Evolutionary conservation across 2,797 vertebrate species (phyloP).

Genomic region (Sparidentex hasta): DNA sequence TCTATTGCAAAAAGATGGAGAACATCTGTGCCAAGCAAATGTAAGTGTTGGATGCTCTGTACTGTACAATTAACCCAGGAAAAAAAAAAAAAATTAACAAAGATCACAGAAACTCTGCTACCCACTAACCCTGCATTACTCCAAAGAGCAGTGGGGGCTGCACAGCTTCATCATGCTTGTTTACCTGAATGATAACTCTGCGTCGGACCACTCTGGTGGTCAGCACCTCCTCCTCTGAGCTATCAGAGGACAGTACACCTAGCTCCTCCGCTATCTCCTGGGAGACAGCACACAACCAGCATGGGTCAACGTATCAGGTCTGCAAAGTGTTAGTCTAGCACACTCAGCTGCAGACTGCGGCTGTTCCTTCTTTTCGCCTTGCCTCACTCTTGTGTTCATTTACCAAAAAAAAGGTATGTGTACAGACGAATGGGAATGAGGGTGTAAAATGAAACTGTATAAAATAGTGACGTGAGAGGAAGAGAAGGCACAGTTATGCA

Average conservation of each 20-base stretch:
- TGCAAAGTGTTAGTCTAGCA: constrained; percentile 32
- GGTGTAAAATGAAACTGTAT: background rate
- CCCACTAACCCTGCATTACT: constrained; percentile 31
- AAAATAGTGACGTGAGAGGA: constrained; percentile 61
- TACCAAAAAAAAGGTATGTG: background rate
- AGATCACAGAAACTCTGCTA: background rate
- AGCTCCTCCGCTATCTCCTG: constrained; percentile 95
- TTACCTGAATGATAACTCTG: constrained; percentile 98
- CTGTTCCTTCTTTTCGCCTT: constrained; percentile 60
- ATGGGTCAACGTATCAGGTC: constrained; percentile 41
- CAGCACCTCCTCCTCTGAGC: constrained; percentile 96
- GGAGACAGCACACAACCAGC: constrained; percentile 86
- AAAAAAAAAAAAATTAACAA: background rate
- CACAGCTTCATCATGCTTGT: constrained; percentile 48
- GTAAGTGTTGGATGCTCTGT: background rate
- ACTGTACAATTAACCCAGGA: background rate
- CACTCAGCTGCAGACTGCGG: constrained; percentile 17
- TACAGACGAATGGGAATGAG: constrained; percentile 9
- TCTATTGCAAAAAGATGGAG: background rate
- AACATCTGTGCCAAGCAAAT: background rate
- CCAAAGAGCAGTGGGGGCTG: background rate
- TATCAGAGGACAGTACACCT: constrained; percentile 93
- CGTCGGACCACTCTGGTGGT: constrained; percentile 97
- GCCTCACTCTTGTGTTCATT: constrained; percentile 44
- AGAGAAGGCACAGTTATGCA: constrained; percentile 59